Percentiles rank a stretch among this genome's conserved stretches.
Conservation (phyloP, 2,888 invertebrate species). For the Aleiodes alternator region DNA sequence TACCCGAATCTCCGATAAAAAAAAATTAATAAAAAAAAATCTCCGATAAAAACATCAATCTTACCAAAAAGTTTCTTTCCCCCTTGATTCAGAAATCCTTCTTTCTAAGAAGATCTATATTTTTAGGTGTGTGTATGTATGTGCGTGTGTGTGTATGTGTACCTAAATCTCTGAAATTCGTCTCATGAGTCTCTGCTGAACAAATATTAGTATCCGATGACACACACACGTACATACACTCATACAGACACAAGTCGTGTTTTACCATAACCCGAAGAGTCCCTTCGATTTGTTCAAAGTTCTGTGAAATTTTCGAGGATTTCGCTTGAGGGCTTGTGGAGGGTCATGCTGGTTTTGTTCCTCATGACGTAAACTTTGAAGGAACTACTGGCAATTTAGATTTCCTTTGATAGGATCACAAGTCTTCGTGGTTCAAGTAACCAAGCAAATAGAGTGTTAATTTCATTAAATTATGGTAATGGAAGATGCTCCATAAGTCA, state of each 20-base stretch:
- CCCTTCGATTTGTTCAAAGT: constrained; percentile 53
- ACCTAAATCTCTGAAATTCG: constrained; percentile 27
- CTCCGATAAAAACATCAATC: too few species aligned
- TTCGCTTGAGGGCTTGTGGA: constrained; percentile 18
- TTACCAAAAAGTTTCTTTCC: too few species aligned
- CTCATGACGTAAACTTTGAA: constrained; percentile 1
- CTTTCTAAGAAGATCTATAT: neutral
- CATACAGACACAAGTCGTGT: constrained; percentile 6
- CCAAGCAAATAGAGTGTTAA: neutral
- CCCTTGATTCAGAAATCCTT: neutral
- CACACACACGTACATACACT: constrained; percentile 2
- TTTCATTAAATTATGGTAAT: too few species aligned
- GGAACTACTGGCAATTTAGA: constrained; percentile 1
- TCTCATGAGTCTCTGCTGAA: constrained; percentile 37
- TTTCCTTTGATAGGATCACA: constrained; percentile 3
- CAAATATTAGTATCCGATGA: constrained; percentile 49
- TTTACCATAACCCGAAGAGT: constrained; percentile 12
- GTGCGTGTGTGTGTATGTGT: too few species aligned
- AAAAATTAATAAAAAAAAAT: too few species aligned
- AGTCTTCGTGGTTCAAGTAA: neutral
- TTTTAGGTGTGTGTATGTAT: neutral
- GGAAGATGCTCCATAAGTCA: too few species aligned
- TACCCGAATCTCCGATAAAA: too few species aligned
- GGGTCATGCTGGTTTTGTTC: constrained; percentile 18
- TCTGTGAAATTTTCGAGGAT: constrained; percentile 46